Evolutionary conservation across 2,113 vertebrate species (phyloP), one percentile per base, ranked within the genome.

Genomic region (Genyomyrus donnyi): DNA sequence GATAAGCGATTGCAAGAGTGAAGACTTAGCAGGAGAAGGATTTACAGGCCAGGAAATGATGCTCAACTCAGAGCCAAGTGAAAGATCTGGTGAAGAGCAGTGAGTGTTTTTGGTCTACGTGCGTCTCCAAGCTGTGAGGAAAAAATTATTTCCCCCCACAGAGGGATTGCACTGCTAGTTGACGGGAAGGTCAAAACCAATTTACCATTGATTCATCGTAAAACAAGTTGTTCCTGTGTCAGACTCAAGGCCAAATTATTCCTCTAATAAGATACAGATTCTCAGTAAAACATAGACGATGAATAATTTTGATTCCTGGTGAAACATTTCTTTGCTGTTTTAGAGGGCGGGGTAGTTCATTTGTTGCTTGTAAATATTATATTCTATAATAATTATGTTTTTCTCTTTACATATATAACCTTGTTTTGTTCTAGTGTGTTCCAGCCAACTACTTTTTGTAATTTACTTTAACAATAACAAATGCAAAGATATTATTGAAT

Each of bases 141-240:
- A 66, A 42, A 45, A 62, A 45, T 42, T 1, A 42, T n/a, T 42
- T 88, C 19, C 10, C 31, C 19, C 35, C 53, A 9, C 19, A 24
- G 35, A 62, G 87, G 53, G 17, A 53, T 45, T 42, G 46, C 74
- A 56, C 9, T 53, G 31, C 17, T 83, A 66, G 27, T 35, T 39
- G n/a, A 89, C 17, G 0, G 74, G 49, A 21, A 89, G 88, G 70
- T 83, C 88, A 89, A 45, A 85, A 45, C 50, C n/a, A 89, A 48
- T 85, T 27, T 90, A 21, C 27, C 19, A 31, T 46, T 46, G 89
- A 50, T 86, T 56, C 50, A 87, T 48, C 83, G 31, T 31, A 86
- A 90, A 62, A 89, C 11, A 48, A 45, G 39, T 35, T 19, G 13
- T 19, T 53, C 27, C 45, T 62, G 10, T 45, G 39, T 53, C 77